A percentile compares a stretch with the other conserved stretches of the same genome.
These are phyloP conservation scores for Stercorarius parasiticus DNA, from an alignment of 2,113 vertebrate species.

Conservation along the genomic window DNA sequence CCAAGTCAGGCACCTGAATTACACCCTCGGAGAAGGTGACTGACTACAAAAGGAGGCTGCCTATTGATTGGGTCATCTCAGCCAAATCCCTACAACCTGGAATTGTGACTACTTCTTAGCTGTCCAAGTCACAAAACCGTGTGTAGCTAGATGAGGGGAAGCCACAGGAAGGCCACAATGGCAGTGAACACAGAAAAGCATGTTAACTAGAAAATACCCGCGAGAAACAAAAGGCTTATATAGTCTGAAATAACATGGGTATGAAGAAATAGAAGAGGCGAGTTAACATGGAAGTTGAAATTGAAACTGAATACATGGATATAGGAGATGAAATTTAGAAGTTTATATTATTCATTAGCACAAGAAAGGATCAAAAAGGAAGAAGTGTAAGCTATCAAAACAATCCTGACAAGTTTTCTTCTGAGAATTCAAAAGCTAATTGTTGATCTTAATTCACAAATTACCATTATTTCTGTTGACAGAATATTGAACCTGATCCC, in stretches of 20 bases:
- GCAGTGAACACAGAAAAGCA: neutral
- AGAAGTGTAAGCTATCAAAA: neutral
- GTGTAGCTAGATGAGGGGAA: neutral
- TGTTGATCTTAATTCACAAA: neutral
- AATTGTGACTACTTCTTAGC: neutral
- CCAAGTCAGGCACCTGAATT: neutral
- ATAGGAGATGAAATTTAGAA: neutral
- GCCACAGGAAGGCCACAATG: neutral
- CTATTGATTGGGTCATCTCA: neutral
- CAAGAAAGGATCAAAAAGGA: neutral
- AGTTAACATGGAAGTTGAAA: neutral
- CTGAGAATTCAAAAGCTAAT: neutral
- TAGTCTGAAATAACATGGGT: neutral
- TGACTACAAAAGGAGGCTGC: neutral
- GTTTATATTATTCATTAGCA: neutral
- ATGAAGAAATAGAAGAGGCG: neutral
- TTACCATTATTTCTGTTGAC: neutral
- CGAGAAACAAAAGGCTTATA: neutral
- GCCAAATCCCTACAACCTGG: neutral
- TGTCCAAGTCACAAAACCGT: neutral
- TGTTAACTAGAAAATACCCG: neutral
- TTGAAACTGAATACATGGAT: neutral
- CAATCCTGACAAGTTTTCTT: neutral
- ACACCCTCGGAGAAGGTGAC: rapidly evolving
- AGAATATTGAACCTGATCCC: neutral